These are phyloP conservation scores for Trichopoda pennipes DNA, from an alignment of 2,888 invertebrate species.

Conservation along the genomic window DNA sequence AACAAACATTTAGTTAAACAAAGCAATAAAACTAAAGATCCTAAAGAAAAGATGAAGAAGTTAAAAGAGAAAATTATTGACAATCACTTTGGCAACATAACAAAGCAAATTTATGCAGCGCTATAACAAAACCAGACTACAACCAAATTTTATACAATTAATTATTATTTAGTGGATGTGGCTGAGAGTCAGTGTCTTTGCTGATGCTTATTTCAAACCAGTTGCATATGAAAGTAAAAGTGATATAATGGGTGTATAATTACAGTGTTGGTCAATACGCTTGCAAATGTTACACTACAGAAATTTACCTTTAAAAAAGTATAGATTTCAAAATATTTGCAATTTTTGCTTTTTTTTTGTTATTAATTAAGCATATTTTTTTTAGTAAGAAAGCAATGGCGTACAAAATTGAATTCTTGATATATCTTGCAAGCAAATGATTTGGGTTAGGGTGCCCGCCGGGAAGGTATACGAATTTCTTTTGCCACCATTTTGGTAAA, in stretches of 20 bases:
- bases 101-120: constrained; percentile 5
- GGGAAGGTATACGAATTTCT: too few species aligned
- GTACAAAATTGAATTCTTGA: too few species aligned
- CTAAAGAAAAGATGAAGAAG: constrained; percentile 8
- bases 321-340: too few species aligned
- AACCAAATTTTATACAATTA: constrained; percentile 45
- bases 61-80: constrained; percentile 56
- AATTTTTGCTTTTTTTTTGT: too few species aligned
- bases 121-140: constrained; percentile 17
- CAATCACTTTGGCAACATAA: constrained; percentile 61
- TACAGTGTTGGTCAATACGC: constrained; percentile 24
- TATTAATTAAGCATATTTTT: too few species aligned
- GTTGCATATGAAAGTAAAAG: constrained; percentile 70
- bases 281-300: background rate
- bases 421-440: too few species aligned
- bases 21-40: constrained; percentile 12
- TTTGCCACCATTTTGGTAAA: too few species aligned
- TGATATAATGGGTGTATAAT: constrained; percentile 56
- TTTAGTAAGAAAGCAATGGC: too few species aligned
- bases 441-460: too few species aligned
- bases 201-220: constrained; percentile 57
- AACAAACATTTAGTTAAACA: constrained; percentile 38
- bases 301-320: too few species aligned
- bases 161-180: constrained; percentile 34
- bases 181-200: constrained; percentile 41